These are phyloP conservation scores for Anarhynchus alexandrinus DNA, from an alignment of 2,113 vertebrate species.

Conservation along the genomic window DNA sequence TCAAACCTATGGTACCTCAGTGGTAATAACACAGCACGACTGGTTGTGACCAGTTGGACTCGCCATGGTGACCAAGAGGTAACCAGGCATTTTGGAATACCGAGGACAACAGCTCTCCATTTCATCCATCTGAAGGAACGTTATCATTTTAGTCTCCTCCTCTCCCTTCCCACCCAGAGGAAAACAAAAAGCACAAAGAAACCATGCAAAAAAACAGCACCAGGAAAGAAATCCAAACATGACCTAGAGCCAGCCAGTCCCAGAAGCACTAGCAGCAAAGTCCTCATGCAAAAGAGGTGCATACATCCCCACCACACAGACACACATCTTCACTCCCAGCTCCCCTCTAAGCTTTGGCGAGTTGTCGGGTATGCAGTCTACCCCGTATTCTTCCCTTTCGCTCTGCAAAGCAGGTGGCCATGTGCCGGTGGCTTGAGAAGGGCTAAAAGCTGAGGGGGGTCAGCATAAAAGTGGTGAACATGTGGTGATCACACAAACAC, in stretches of 20 bases:
- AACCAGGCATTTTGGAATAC: neutral
- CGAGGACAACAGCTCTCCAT: rapidly evolving
- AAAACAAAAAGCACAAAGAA: neutral
- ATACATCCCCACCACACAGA: neutral
- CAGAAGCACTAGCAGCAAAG: neutral
- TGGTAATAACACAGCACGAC: neutral
- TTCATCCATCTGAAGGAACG: neutral
- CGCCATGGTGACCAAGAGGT: neutral
- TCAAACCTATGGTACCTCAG: rapidly evolving
- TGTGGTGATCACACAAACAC: neutral
- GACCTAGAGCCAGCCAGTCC: neutral
- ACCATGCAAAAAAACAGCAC: neutral
- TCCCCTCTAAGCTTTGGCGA: neutral
- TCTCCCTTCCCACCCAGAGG: neutral
- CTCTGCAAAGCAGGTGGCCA: neutral
- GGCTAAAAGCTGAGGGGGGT: neutral
- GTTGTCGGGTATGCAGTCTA: neutral
- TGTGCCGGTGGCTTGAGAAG: neutral
- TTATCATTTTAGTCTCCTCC: neutral
- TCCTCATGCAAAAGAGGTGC: neutral
- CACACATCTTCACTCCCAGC: neutral
- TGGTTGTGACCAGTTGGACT: neutral
- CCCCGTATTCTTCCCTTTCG: conserved; percentile 9
- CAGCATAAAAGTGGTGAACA: neutral
- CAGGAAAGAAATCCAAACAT: neutral